Conservation (phyloP, 2,888 invertebrate species). For the Oeneis ivallda region DNA sequence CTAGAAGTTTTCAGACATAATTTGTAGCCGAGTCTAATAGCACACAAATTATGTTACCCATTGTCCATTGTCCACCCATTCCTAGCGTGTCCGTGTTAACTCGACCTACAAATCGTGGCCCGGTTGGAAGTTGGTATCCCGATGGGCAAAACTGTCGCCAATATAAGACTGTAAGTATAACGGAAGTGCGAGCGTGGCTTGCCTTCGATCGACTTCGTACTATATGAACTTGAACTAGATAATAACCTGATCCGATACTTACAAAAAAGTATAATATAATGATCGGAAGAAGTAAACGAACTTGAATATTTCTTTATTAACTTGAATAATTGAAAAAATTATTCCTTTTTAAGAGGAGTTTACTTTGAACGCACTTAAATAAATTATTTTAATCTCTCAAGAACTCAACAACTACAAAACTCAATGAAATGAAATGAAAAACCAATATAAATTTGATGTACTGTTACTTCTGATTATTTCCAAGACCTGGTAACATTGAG, state of each 20-base stretch:
- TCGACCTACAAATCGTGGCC: conserved; percentile 51
- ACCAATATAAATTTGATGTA: no score
- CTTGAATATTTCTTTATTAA: background rate
- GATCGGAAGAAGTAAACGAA: background rate
- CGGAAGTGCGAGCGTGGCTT: conserved; percentile 69
- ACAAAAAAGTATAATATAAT: background rate
- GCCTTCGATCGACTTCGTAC: conserved; percentile 31
- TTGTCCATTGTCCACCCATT: conserved; percentile 46
- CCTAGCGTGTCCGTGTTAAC: conserved; percentile 50
- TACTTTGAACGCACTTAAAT: no score
- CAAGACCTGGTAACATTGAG: no score
- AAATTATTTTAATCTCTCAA: no score
- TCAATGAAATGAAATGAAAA: no score
- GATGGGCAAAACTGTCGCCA: conserved; percentile 77
- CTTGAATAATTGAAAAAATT: background rate
- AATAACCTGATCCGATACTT: conserved; percentile 3
- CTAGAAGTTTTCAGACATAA: background rate
- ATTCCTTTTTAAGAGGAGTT: no score
- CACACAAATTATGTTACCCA: conserved; percentile 16
- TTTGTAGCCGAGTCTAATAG: background rate
- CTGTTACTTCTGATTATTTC: no score
- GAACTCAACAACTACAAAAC: no score
- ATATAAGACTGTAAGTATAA: conserved; percentile 71
- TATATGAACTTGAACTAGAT: conserved; percentile 20
- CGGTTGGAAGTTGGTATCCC: conserved; percentile 59